phyloP scores from a whole-genome alignment of 2,113 vertebrate species.

The Ia io region DNA sequence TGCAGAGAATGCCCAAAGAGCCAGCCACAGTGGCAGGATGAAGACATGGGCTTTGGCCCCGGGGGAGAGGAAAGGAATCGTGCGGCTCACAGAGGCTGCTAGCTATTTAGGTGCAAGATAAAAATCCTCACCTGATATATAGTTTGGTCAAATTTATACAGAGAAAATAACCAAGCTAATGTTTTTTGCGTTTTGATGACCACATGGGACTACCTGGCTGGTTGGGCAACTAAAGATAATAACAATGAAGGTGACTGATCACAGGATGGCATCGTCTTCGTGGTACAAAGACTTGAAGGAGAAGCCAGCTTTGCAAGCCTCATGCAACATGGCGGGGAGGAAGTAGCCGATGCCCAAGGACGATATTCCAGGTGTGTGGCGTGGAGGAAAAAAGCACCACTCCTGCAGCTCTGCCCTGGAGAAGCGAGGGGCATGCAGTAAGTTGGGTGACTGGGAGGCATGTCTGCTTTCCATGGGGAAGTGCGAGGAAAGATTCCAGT shows the following conservation, averaged over 20 bases:
- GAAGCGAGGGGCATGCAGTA: rapidly evolving
- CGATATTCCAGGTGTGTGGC: not conserved
- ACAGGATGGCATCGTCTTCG: not conserved
- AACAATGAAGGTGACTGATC: not conserved
- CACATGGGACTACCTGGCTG: not conserved
- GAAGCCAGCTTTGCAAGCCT: not conserved
- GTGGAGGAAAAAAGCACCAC: rapidly evolving
- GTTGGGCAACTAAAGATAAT: not conserved
- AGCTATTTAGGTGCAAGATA: not conserved
- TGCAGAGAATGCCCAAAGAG: not conserved
- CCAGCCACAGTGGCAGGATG: not conserved
- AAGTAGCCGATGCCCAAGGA: not conserved
- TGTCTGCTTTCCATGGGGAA: not conserved
- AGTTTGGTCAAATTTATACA: not conserved
- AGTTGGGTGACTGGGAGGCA: not conserved
- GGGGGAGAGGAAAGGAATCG: not conserved
- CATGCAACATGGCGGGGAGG: rapidly evolving
- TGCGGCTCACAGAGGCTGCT: not conserved
- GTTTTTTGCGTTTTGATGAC: not conserved
- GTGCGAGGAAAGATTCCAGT: not conserved
- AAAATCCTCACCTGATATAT: not conserved
- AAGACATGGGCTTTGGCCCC: not conserved
- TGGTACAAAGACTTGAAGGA: not conserved
- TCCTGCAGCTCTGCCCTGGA: not conserved
- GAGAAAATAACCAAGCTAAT: not conserved